Conservation (phyloP, 2,888 invertebrate genomes). For the Conomelus anceps region DNA sequence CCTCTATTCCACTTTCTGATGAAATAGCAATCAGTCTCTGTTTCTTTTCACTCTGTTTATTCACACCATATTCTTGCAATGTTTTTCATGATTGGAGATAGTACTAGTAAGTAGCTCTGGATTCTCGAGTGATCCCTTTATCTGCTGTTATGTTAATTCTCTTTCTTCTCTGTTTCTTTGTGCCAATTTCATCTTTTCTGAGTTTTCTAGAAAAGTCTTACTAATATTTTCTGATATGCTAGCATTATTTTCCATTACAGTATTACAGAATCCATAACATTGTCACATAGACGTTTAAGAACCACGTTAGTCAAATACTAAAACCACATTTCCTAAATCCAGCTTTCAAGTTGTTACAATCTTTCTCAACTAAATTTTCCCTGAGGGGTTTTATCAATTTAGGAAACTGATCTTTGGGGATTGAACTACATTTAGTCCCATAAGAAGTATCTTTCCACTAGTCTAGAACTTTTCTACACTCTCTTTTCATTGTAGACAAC, state of each 20-base stretch:
- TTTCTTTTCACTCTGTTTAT: not conserved
- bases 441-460: slow-evolving; percentile 15
- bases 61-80: not conserved
- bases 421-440: slow-evolving; percentile 7
- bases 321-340: slow-evolving; percentile 19
- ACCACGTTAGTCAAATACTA: not conserved
- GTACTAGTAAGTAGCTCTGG: not conserved
- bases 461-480: slow-evolving; percentile 23
- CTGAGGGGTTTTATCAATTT: slow-evolving; percentile 15
- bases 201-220: not conserved
- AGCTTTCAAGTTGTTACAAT: slow-evolving; percentile 14
- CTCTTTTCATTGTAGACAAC: slow-evolving; percentile 32
- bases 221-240: not conserved
- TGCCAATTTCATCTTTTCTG: not conserved
- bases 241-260: not conserved
- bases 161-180: not conserved
- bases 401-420: slow-evolving; percentile 23
- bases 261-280: not conserved
- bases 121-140: slow-evolving; percentile 1
- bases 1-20: not conserved
- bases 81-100: not conserved
- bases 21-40: not conserved
- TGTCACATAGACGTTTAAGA: not conserved
- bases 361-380: slow-evolving; percentile 8
- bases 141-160: not conserved